Conservation (phyloP, 1,140 invertebrate species). For the Hyposmocoma kahamanoa region DNA sequence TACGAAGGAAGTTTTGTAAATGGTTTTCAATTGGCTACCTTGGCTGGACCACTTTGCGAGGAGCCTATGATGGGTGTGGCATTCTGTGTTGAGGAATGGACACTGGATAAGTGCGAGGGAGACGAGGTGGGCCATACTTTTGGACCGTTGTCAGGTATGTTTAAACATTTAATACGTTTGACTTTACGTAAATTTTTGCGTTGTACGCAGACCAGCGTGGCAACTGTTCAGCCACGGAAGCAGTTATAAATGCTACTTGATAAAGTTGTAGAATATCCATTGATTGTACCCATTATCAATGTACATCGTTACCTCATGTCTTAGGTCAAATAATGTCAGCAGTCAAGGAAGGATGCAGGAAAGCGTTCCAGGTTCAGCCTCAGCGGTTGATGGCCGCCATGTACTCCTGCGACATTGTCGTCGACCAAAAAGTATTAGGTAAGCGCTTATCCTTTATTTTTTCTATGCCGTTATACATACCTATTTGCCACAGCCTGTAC, state of each 20-base stretch:
- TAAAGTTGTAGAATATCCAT: no score
- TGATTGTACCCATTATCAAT: no score
- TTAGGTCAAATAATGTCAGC: conserved; percentile 93
- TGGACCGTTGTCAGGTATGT: conserved; percentile 75
- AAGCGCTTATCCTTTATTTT: no score
- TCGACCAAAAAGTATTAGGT: conserved; percentile 95
- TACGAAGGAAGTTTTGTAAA: conserved; percentile 90
- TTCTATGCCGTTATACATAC: no score
- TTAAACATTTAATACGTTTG: no score
- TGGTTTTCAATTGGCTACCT: conserved; percentile 94
- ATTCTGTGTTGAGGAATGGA: conserved; percentile 91
- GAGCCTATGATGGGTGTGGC: conserved; percentile 97
- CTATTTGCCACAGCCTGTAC: no score
- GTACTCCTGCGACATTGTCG: conserved; percentile 95
- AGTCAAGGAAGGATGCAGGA: conserved; percentile 91
- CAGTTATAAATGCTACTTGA: no score
- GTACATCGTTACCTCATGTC: no score
- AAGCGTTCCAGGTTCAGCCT: conserved; percentile 91
- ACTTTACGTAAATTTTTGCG: no score
- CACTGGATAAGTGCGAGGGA: conserved; percentile 68
- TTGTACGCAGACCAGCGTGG: no score
- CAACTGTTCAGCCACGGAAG: no score
- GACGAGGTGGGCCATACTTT: conserved; percentile 66
- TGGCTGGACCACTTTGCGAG: conserved; percentile 94
- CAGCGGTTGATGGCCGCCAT: conserved; percentile 96